Evolutionary conservation across 64 coral and sea anemone species (phyloP).

Genomic region (Montipora foliosa): DNA sequence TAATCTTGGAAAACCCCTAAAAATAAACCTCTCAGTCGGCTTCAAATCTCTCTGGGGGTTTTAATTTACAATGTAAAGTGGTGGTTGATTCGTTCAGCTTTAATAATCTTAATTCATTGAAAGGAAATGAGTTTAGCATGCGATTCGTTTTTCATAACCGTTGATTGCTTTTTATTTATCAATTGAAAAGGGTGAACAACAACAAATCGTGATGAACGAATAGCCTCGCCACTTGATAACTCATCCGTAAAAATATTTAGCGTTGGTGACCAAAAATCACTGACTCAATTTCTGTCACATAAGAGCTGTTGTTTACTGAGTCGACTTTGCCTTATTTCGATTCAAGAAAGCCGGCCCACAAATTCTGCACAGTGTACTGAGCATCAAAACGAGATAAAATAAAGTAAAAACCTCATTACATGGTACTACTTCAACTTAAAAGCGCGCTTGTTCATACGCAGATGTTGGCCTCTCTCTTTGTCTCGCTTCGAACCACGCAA

Average conservation of each 20-base stretch:
- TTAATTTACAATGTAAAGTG: neutral
- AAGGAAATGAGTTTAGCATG: neutral
- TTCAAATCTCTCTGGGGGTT: neutral
- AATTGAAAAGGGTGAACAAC: neutral
- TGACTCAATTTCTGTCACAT: neutral
- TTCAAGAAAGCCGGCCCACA: neutral
- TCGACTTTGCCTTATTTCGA: neutral
- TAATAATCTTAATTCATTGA: neutral
- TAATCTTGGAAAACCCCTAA: neutral
- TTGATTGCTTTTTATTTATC: neutral
- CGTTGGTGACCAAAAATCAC: neutral
- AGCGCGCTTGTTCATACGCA: neutral
- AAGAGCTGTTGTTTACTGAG: neutral
- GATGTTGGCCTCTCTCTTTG: neutral
- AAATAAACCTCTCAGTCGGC: neutral
- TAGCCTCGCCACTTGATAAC: neutral
- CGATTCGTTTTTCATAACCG: neutral
- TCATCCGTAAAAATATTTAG: neutral
- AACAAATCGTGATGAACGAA: neutral
- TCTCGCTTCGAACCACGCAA: neutral
- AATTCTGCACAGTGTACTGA: too few species aligned
- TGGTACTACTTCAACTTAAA: neutral
- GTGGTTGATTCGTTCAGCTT: neutral
- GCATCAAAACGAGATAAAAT: neutral
- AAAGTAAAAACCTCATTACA: neutral